Evolutionary conservation across 2,888 invertebrate genomes (phyloP), one percentile per base, ranked within the genome.

Genomic region (Ormyrus rosae): DNA sequence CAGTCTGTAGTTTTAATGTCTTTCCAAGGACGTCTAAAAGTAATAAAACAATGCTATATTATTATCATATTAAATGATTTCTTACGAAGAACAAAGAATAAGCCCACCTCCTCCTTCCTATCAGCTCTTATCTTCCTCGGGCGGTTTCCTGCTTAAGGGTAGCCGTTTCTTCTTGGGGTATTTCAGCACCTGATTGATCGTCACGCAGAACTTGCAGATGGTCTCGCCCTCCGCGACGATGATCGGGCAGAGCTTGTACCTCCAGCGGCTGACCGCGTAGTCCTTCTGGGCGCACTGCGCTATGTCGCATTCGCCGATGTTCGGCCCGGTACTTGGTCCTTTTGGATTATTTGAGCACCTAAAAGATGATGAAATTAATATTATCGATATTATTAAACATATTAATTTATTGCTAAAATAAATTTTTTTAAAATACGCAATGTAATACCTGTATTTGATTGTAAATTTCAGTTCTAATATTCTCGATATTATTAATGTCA

Each of bases 161-260:
- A 73, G 55, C 13, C 60, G 79, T 13, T 80, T 82, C 13, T 80
- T 76, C 45, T 80, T 80, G 0, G 82, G 82, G 51, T 82, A 82
- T 65, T 70, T 76, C 10, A 73, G 48, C 11, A 79, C 73, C 50
- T 77, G 72, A 34, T 82, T 79, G 2, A 82, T 80, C 0, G 79
- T 77, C 5, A 53, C 50, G n/a, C 82, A 82, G 11, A 80, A 82
- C 50, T 80, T 79, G 55, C 82, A 82, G 13, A 73, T 69, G 0
- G 58, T 76, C 60, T 80, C 82, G 5, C 50, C 55, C 2, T 58
- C 6, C 0, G 34, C 13, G 0, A 80, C 48, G 3, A 80, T 51
- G 6, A 82, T 80, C 0, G 82, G 82, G 55, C 82, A 82, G 9
- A 80, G 70, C 53, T 82, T 82, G 19, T 82, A 79, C 10, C 82